A percentile compares a stretch with the other conserved stretches of the same genome.
Conservation (phyloP, 2,888 invertebrate genomes). For the Lithodes maja region DNA sequence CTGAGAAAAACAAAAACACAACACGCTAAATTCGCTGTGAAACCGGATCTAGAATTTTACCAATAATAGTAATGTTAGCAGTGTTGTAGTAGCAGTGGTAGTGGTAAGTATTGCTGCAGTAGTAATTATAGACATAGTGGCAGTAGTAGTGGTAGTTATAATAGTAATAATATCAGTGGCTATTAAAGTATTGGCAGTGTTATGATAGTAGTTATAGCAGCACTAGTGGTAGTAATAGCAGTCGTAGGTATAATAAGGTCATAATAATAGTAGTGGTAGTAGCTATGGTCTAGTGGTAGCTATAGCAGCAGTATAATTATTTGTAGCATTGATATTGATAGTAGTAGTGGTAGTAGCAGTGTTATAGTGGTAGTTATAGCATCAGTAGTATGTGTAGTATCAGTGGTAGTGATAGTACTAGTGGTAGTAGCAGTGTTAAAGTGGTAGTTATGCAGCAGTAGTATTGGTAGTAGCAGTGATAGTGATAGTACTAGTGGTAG, state of each 20-base stretch:
- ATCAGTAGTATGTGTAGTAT: too few relatives aligned
- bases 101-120: background rate
- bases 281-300: background rate
- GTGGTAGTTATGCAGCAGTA: too few relatives aligned
- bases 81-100: background rate
- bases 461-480: too few relatives aligned
- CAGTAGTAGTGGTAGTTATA: conserved; percentile 1
- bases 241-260: background rate
- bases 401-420: too few relatives aligned
- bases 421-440: too few relatives aligned
- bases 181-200: background rate
- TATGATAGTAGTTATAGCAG: background rate
- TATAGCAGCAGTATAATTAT: background rate
- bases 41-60: too few relatives aligned
- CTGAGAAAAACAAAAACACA: too few relatives aligned
- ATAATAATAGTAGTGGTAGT: background rate
- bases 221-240: background rate
- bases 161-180: background rate
- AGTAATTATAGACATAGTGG: background rate
- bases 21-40: too few relatives aligned
- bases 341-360: background rate
- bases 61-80: conserved; percentile 9
- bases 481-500: too few relatives aligned
- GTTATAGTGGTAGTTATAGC: too few relatives aligned
- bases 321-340: background rate